Evolutionary conservation across 2,888 invertebrate species (phyloP).

Genomic region (Cheilosia soror): DNA sequence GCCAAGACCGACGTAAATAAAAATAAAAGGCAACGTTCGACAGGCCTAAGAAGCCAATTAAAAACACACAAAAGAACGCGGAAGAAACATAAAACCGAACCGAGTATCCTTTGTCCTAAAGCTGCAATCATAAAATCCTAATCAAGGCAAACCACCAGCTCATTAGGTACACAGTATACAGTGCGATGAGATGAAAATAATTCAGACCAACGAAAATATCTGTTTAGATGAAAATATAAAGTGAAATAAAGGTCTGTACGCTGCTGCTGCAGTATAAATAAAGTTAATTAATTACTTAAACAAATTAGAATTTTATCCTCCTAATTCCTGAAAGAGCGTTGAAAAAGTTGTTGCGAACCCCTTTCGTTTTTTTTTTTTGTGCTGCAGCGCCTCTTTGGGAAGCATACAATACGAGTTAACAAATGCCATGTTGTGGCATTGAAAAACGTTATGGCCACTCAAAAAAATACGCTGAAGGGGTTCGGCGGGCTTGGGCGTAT

Average conservation of each 20-base stretch:
- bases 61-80: conserved; percentile 33
- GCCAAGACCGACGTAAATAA: conserved; percentile 28
- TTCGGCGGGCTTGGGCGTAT: conserved; percentile 6
- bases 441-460: conserved; percentile 28
- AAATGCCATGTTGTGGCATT: conserved; percentile 30
- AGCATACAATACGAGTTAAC: neutral
- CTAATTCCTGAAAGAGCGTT: neutral
- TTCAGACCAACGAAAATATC: neutral
- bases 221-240: conserved; percentile 4
- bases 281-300: conserved; percentile 71
- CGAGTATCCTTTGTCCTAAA: conserved; percentile 36
- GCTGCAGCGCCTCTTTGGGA: neutral
- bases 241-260: conserved; percentile 20
- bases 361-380: neutral
- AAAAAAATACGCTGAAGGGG: conserved; percentile 1
- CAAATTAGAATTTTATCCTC: conserved; percentile 50
- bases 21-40: conserved; percentile 30
- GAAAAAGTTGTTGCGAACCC: neutral
- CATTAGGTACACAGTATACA: conserved; percentile 37
- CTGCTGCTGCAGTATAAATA: conserved; percentile 51
- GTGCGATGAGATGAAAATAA: conserved; percentile 23
- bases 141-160: conserved; percentile 66
- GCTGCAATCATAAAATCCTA: conserved; percentile 44
- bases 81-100: conserved; percentile 12
- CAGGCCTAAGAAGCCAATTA: conserved; percentile 38